Percentiles rank a stretch among this genome's conserved stretches.
These are phyloP conservation scores for Bergia puertoricense DNA, from an alignment of 92 coral and sea anemone species.

Conservation along the genomic window DNA sequence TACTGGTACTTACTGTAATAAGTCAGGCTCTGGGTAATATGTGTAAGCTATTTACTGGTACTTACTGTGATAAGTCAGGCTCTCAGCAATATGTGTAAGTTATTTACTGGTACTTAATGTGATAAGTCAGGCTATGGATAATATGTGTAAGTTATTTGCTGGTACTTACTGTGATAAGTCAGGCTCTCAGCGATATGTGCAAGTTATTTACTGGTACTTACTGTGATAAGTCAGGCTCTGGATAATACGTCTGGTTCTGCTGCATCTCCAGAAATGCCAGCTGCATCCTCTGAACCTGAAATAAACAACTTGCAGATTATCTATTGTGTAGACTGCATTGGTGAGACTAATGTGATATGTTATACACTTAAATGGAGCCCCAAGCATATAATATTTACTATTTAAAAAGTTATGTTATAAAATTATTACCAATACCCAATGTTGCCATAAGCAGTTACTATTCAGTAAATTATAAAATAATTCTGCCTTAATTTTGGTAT, in stretches of 20 bases:
- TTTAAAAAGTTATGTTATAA: too few species aligned
- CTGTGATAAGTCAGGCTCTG: conserved; percentile 9
- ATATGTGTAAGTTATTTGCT: background rate
- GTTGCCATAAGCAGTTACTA: too few species aligned
- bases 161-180: background rate
- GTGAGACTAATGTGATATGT: too few species aligned
- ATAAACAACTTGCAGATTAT: background rate
- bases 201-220: background rate
- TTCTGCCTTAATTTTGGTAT: too few species aligned
- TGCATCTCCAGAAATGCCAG: conserved; percentile 77
- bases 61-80: too few species aligned
- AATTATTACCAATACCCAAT: too few species aligned
- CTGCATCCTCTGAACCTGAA: conserved; percentile 76
- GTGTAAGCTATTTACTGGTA: background rate
- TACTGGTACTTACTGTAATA: background rate
- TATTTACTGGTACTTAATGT: background rate
- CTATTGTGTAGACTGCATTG: too few species aligned
- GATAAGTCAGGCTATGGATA: background rate
- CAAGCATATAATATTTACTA: too few species aligned
- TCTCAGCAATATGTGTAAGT: too few species aligned
- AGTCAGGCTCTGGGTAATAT: background rate
- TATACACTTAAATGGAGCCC: too few species aligned
- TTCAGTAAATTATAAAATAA: too few species aligned
- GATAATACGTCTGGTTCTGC: conserved; percentile 50
- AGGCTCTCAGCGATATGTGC: background rate